Conservation (phyloP, 2,113 vertebrate genomes). For the Natator depressus region DNA sequence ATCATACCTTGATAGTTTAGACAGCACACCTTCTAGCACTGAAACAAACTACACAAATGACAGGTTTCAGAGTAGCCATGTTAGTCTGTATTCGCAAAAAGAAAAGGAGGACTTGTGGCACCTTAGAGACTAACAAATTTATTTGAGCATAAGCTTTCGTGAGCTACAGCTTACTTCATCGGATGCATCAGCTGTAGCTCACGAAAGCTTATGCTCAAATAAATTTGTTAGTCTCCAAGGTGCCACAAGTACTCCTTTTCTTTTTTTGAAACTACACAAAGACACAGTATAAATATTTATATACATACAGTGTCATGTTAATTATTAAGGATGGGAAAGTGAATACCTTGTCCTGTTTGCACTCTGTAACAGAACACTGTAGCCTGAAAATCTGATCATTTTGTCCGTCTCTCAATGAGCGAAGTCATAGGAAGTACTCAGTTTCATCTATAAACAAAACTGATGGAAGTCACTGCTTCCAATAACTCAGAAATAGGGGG, state of each 20-base stretch:
- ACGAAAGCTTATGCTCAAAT: no score
- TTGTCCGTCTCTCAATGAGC: not conserved
- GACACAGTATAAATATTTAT: slow-evolving; percentile 20
- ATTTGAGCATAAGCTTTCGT: no score
- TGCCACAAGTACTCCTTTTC: no score
- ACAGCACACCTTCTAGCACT: slow-evolving; percentile 91
- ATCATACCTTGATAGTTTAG: slow-evolving; percentile 95
- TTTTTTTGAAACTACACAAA: slow-evolving; percentile 79
- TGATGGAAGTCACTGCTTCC: not conserved
- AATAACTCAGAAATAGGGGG: not conserved
- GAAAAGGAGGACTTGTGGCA: no score
- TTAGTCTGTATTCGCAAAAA: no score
- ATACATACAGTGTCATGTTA: not conserved
- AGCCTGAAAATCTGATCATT: not conserved
- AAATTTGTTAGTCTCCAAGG: no score
- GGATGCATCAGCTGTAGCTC: no score
- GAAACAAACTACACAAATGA: slow-evolving; percentile 84
- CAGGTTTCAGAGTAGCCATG: no score
- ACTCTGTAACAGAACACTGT: not conserved
- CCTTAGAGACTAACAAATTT: no score
- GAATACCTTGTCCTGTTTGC: not conserved
- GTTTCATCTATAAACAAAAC: not conserved
- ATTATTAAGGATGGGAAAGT: not conserved
- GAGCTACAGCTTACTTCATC: no score
- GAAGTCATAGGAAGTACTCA: not conserved